Percentiles rank a stretch among this genome's conserved stretches.
Evolutionary conservation across 37 sponge, comb jelly and placozoan genomes (phyloP).

Genomic region (Geodia barretti): DNA sequence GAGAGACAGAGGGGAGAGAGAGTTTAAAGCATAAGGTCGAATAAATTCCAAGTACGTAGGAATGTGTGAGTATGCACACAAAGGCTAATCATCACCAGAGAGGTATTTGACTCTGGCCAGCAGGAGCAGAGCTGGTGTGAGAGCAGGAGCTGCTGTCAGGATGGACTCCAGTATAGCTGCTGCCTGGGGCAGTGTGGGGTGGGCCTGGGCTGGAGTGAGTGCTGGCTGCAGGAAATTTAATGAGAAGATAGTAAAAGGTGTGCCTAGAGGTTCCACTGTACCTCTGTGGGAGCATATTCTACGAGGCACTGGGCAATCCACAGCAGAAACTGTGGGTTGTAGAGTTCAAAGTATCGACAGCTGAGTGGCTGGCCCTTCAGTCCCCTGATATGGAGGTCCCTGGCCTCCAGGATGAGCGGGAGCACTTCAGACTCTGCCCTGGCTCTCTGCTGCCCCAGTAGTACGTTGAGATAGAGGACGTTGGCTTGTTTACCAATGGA

Average conservation of each 20-base stretch:
- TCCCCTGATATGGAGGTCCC: conserved; percentile 47
- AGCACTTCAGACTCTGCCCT: conserved; percentile 31
- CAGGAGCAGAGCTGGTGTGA: conserved; percentile 54
- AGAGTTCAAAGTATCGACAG: conserved; percentile 62
- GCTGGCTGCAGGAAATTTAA: conserved; percentile 39
- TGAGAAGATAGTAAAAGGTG: not conserved
- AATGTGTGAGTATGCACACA: too few species aligned
- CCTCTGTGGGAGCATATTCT: conserved; percentile 76
- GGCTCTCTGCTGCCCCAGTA: conserved; percentile 49
- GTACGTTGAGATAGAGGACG: conserved; percentile 61
- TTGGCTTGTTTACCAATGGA: conserved; percentile 58
- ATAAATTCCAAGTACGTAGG: too few species aligned
- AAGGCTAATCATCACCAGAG: too few species aligned
- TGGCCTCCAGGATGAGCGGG: conserved; percentile 46
- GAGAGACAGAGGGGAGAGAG: too few species aligned
- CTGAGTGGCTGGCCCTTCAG: conserved; percentile 76
- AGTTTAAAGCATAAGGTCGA: too few species aligned
- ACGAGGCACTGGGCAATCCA: conserved; percentile 61
- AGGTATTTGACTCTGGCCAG: conserved; percentile 90
- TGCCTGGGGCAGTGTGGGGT: conserved; percentile 54
- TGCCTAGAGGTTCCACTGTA: not conserved
- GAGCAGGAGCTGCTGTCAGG: conserved; percentile 72
- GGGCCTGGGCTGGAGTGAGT: conserved; percentile 36
- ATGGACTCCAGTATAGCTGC: conserved; percentile 68
- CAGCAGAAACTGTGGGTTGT: conserved; percentile 84